Percentiles rank a stretch among this genome's conserved stretches.
Evolutionary conservation across 2,888 invertebrate species (phyloP).

Genomic region (Synanthedon formicaeformis): DNA sequence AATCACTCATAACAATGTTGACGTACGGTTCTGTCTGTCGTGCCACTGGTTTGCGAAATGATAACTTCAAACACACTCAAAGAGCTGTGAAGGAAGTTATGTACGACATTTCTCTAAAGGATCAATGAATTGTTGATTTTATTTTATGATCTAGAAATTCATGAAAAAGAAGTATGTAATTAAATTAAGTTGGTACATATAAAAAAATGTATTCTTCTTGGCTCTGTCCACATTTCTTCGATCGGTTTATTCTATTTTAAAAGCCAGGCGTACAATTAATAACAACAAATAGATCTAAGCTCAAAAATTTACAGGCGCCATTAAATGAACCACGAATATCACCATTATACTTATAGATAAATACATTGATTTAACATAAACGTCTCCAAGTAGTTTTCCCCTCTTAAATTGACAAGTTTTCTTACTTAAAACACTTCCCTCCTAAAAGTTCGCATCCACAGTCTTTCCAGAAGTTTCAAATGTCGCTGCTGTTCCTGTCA

Average conservation of each 20-base stretch:
- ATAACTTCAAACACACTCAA: too few species aligned
- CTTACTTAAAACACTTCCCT: neutral
- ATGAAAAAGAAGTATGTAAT: too few species aligned
- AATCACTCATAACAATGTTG: too few species aligned
- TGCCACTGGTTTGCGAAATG: too few species aligned
- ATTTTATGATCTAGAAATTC: too few species aligned
- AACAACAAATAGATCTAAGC: neutral
- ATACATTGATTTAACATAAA: neutral
- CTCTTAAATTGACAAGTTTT: neutral
- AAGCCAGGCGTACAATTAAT: neutral
- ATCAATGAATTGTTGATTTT: too few species aligned
- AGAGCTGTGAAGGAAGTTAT: too few species aligned
- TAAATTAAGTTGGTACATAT: too few species aligned
- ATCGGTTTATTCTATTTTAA: neutral
- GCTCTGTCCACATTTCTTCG: too few species aligned
- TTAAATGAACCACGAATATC: neutral
- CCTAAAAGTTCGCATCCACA: neutral
- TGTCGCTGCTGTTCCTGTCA: neutral
- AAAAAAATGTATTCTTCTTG: too few species aligned
- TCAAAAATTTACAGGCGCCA: neutral
- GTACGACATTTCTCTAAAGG: too few species aligned
- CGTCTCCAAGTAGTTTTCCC: neutral
- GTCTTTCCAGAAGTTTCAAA: neutral
- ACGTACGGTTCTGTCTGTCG: too few species aligned
- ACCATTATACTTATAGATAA: neutral